Evolutionary conservation across 2,888 invertebrate genomes (phyloP), one percentile per base, ranked within the genome.

Genomic region (Cephonodes hylas): DNA sequence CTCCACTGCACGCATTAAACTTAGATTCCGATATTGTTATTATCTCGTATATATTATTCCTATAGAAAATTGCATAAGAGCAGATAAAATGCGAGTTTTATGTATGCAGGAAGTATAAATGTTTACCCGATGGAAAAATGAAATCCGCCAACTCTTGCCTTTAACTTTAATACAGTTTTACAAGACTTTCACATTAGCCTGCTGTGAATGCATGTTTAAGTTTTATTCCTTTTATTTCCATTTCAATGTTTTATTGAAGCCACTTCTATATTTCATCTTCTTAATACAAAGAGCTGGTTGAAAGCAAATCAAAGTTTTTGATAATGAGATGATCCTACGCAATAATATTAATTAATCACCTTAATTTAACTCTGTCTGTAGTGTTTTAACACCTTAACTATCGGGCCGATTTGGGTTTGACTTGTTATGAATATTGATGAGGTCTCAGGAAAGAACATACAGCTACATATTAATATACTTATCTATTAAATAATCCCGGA

Each of bases 101-200:
- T 10, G 13, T 10, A 45, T 22, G 3, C 13, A 46, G n/a, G 22
- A 46, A 23, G n/a, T 38, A 13, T 46, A 46, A 23, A 46, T 23
- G 23, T 23, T 48, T 48, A 48, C 7, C 8, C 48, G 27, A 25
- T 27, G 48, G 48, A 48, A 48, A 48, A 48, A 63, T 64, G 63
- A 63, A 66, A 65, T 65, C 61, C 60, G 27, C 63, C 59, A 60
- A 71, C 70, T 68, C 61, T 65, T 70, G 67, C 68, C 62, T 67
- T 48, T 53, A 53, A 53, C 53, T 53, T 53, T 53, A 25, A 31
- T 31, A 31, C 31, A 31, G 31, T 53, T 53, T 20, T 18, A 53
- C 53, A 53, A 31, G 31, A 53, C 53, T 53, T 53, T 53, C 18
- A 53, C 31, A 53, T 53, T 53, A 53, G 53, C 31, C 31, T 31